phyloP scores from a whole-genome alignment of 2,113 vertebrate species.

The Ceratotherium simum region DNA sequence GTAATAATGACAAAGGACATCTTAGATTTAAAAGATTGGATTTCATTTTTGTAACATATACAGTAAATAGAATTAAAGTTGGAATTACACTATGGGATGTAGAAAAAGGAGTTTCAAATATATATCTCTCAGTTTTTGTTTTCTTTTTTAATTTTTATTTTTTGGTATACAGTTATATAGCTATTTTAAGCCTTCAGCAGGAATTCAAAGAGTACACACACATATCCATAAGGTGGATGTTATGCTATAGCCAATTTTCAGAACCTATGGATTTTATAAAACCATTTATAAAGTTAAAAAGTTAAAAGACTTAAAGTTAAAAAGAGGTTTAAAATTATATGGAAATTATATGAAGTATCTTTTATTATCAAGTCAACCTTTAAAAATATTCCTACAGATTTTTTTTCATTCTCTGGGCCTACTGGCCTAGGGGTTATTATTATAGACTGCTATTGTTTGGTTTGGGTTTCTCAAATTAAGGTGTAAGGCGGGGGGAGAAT shows the following conservation, averaged over 20 bases:
- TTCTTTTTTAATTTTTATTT: neutral
- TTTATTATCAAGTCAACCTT: conserved; percentile 1
- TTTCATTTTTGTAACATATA: conserved; percentile 19
- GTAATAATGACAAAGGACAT: neutral
- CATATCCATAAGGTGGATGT: neutral
- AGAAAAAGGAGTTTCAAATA: neutral
- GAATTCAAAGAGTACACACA: neutral
- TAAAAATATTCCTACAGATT: neutral
- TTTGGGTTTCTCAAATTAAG: conserved; percentile 30
- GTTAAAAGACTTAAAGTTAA: neutral
- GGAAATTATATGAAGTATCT: neutral
- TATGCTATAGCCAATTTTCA: neutral
- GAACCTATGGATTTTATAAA: conserved; percentile 2
- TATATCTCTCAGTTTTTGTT: neutral
- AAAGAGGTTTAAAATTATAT: conserved; percentile 28
- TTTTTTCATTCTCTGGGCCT: neutral
- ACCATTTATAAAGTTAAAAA: too few relatives aligned
- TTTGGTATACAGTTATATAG: neutral
- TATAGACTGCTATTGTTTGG: neutral
- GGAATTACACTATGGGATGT: neutral
- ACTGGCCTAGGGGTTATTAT: neutral
- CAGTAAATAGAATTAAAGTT: neutral
- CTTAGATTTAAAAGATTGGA: neutral
- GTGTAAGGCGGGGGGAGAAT: neutral
- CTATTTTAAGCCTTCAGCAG: neutral